Percentiles rank a stretch among this genome's conserved stretches.
phyloP scores from a whole-genome alignment of 2,888 invertebrate genomes.

The Synanthedon tipuliformis region DNA sequence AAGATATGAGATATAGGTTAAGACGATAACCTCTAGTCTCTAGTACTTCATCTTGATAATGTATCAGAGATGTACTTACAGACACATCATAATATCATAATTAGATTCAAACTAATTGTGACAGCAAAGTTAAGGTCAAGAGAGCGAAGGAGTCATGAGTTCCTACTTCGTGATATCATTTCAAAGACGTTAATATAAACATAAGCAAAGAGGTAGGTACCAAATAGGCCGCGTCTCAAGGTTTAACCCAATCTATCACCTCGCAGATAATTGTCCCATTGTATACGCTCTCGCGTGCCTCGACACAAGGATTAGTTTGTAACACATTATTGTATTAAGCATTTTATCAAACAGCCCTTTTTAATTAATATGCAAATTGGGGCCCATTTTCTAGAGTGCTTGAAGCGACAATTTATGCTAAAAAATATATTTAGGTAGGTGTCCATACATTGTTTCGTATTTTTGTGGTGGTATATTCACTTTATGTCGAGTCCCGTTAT shows the following conservation, averaged over 20 bases:
- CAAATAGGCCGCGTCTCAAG: neutral
- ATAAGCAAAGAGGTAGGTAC: neutral
- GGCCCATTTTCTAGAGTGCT: no score
- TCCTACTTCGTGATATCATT: neutral
- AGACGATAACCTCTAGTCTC: neutral
- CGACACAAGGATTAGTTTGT: conserved; percentile 17
- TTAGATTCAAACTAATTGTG: no score
- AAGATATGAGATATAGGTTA: neutral
- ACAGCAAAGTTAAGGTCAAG: neutral
- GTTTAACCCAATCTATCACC: conserved; percentile 5
- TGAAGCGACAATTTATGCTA: no score
- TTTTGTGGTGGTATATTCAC: no score
- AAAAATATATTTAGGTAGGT: no score
- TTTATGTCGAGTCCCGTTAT: no score
- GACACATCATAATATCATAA: no score
- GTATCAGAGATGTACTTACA: no score
- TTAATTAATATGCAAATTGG: no score
- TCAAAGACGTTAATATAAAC: neutral
- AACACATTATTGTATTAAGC: neutral
- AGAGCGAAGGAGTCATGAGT: neutral
- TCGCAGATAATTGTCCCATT: conserved; percentile 16
- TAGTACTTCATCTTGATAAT: no score
- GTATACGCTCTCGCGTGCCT: conserved; percentile 12
- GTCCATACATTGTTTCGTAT: no score
- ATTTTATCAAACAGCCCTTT: no score